Base-by-base conservation (phyloP, 2,113 vertebrate genomes). In the Oncorhynchus masou region DNA sequence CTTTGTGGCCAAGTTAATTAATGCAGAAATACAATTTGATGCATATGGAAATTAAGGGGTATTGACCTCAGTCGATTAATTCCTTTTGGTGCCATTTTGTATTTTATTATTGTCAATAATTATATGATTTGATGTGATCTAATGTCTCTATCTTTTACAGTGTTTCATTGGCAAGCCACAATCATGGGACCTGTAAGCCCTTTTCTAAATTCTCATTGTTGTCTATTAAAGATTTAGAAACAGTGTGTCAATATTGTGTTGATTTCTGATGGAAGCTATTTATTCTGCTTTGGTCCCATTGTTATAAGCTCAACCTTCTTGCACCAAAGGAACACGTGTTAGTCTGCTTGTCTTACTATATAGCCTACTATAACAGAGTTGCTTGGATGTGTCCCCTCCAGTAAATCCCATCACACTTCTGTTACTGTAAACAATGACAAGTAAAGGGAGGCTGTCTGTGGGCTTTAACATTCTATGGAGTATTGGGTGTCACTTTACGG, bases 111-210 rank as follows among this genome's bases (percentile, higher is more conserved):
- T 39, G 67, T 29, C n/a, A 31, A 29, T 29, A 45, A n/a, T 68
- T 57, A 15, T 20, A 19, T 20, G 22, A 67, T 67, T 3, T 68
- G 7, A 39, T 68, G 22, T 68, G 66, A 19, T 39, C 4, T 68
- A 34, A 5, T 15, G 29, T 34, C 16, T 84, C 2, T 80, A 90
- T 85, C 82, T 81, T 72, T 93, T 93, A 20, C 15, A 98, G 96
- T 97, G 92, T 97, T 97, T 91, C 95, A 96, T 34, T 97, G 96
- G 96, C 96, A 98, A 91, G 96, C 96, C 65, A 97, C 95, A 81
- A 98, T 98, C 90, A 96, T 95, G 90, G 96, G 96, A 93, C 96
- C 96, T 89, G 96, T 98, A 93, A 97, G 96, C 22, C 25, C 25
- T 66, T 77, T 96, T 88, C 83, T 85, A 70, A 77, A 86, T 87